These are phyloP conservation scores for Grapholita molesta DNA, from an alignment of 1,140 invertebrate species.

Conservation along the genomic window DNA sequence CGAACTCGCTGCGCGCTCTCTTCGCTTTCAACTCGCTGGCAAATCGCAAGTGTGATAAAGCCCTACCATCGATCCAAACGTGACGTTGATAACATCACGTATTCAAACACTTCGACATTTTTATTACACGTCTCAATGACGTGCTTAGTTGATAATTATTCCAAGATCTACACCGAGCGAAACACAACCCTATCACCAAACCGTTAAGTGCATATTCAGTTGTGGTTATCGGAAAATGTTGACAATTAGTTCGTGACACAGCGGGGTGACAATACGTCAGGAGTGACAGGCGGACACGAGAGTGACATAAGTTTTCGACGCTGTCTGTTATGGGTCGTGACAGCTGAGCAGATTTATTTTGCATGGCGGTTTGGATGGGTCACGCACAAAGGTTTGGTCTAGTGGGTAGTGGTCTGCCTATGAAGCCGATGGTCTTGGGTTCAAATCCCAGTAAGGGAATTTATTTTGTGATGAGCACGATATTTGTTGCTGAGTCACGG, in stretches of 20 bases:
- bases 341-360: too few species aligned
- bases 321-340: conserved; percentile 39
- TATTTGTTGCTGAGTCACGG: too few species aligned
- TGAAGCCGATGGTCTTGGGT: too few species aligned
- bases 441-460: too few species aligned
- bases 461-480: too few species aligned
- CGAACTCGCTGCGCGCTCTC: too few species aligned
- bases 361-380: too few species aligned
- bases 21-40: too few species aligned
- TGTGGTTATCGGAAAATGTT: not conserved
- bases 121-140: conserved; percentile 5
- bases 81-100: not conserved
- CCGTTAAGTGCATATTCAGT: not conserved
- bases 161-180: not conserved
- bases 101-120: conserved; percentile 5
- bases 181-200: not conserved
- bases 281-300: conserved; percentile 40
- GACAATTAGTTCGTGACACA: conserved; percentile 51
- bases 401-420: too few species aligned
- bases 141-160: conserved; percentile 7
- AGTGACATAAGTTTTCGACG: conserved; percentile 55
- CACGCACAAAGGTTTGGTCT: too few species aligned
- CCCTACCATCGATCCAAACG: not conserved
- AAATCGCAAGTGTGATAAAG: too few species aligned
- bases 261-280: conserved; percentile 38